Conservation (phyloP, 2,113 vertebrate species). For the Grammatotria lemairii region DNA sequence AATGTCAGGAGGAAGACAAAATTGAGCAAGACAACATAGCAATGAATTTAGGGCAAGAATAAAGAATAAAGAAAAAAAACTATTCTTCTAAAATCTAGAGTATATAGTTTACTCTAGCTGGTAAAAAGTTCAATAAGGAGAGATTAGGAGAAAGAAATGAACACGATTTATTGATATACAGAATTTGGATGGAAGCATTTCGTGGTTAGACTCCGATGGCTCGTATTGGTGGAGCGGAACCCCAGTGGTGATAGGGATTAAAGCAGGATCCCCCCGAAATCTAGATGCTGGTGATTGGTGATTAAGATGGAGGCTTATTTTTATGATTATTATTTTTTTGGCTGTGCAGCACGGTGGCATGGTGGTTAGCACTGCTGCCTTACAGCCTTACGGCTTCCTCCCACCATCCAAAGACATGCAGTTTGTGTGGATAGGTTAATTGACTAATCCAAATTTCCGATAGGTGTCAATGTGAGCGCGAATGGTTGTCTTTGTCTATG, state of each 20-base stretch:
- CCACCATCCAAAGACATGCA: not conserved
- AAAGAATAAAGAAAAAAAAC: not conserved
- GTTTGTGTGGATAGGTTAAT: not conserved
- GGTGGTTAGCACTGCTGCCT: not conserved
- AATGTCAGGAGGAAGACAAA: not conserved
- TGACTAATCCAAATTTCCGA: not conserved
- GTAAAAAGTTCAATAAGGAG: not conserved
- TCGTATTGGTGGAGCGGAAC: fast-evolving
- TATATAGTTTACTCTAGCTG: not conserved
- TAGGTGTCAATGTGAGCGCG: fast-evolving
- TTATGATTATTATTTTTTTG: not conserved
- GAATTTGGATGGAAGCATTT: not conserved
- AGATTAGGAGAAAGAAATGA: not conserved
- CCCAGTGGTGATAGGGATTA: not conserved
- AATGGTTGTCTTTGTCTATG: fast-evolving
- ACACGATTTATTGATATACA: not conserved
- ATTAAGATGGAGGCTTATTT: not conserved
- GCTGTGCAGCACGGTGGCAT: not conserved
- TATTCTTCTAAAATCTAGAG: not conserved
- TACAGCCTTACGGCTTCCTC: not conserved
- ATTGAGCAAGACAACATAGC: not conserved
- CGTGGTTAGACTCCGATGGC: fast-evolving
- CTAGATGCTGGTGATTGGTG: not conserved
- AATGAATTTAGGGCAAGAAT: not conserved
- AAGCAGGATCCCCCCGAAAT: not conserved